Evolutionary conservation across 2,888 invertebrate species (phyloP).

Genomic region (Adelognathus sp.): DNA sequence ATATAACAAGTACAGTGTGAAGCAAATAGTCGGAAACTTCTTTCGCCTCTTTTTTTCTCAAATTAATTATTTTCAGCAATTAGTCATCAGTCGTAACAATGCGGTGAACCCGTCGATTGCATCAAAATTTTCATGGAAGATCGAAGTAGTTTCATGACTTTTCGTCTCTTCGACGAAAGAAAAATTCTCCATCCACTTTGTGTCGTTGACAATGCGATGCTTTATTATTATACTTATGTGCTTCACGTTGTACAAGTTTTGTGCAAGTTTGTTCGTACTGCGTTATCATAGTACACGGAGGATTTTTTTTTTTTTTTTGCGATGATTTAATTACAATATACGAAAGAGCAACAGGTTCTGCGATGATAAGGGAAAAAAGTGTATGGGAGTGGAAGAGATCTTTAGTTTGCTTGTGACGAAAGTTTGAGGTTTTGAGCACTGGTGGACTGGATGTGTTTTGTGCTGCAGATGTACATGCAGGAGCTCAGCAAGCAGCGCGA

Average conservation of each 20-base stretch:
- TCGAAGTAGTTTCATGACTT: neutral
- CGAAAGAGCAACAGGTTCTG: conserved; percentile 12
- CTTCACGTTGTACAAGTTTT: conserved; percentile 27
- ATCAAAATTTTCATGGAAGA: neutral
- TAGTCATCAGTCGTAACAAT: too few relatives aligned
- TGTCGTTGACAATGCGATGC: conserved; percentile 62
- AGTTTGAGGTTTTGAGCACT: conserved; percentile 80
- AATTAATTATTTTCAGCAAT: too few relatives aligned
- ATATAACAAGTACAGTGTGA: too few relatives aligned
- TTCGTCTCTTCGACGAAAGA: conserved; percentile 41
- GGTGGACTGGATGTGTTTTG: conserved; percentile 80
- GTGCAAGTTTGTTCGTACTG: conserved; percentile 32
- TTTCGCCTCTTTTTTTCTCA: neutral
- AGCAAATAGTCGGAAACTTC: neutral
- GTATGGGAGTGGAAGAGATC: conserved; percentile 58
- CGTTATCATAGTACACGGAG: conserved; percentile 22
- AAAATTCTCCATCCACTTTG: conserved; percentile 48
- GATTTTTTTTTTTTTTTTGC: conserved; percentile 24
- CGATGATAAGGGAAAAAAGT: neutral
- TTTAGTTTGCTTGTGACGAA: conserved; percentile 52
- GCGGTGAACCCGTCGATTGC: neutral
- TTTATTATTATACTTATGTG: conserved; percentile 50
- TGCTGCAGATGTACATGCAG: conserved; percentile 92
- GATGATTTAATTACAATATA: neutral
- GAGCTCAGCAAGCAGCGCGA: conserved; percentile 94